Conservation (phyloP, 2,113 vertebrate species). For the Anser brachyrhynchus region DNA sequence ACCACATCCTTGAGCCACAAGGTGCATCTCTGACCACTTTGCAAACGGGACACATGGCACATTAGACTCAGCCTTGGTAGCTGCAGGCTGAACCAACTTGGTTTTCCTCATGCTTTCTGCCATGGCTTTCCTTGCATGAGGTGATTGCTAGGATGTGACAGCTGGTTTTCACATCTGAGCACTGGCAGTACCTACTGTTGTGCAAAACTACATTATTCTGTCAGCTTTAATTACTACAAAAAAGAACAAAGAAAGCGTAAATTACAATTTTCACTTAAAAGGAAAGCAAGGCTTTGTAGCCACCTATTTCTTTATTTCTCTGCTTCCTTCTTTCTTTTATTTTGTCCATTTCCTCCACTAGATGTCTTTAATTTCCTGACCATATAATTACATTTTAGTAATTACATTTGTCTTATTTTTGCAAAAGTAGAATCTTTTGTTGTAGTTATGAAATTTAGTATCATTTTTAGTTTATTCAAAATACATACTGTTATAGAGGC, state of each 20-base stretch:
- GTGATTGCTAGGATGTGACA: background rate
- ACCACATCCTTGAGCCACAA: background rate
- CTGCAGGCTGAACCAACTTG: fast-evolving
- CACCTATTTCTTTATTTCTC: background rate
- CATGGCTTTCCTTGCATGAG: background rate
- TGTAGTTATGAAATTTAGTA: background rate
- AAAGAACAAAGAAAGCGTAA: background rate
- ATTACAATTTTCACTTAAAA: background rate
- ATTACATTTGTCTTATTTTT: background rate
- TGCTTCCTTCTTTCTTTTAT: background rate
- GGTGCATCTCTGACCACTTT: fast-evolving
- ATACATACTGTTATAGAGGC: background rate
- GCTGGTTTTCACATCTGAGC: background rate
- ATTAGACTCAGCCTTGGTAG: background rate
- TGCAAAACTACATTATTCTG: background rate
- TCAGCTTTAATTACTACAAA: background rate
- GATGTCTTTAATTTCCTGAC: background rate
- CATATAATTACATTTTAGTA: background rate
- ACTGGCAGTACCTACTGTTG: background rate
- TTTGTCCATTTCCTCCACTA: background rate
- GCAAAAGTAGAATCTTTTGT: background rate
- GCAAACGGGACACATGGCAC: background rate
- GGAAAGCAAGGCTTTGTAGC: background rate
- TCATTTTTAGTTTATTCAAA: background rate
- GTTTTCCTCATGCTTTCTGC: background rate